phyloP scores from a whole-genome alignment of 2,113 vertebrate genomes.

The Bubo blakistoni region DNA sequence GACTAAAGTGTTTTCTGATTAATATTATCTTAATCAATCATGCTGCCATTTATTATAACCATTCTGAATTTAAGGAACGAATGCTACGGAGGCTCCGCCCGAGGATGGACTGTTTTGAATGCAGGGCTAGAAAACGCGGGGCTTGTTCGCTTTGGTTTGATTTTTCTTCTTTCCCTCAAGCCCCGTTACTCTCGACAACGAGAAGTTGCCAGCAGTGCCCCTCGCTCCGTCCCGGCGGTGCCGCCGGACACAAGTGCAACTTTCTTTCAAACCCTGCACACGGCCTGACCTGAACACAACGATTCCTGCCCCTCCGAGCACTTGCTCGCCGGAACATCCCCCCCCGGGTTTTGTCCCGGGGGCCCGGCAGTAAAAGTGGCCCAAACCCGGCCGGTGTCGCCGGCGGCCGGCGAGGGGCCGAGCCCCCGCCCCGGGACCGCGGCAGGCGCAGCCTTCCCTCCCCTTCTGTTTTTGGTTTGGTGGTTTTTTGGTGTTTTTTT shows the following conservation, averaged over 20 bases:
- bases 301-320: background rate
- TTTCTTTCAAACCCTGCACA: background rate
- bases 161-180: background rate
- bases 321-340: background rate
- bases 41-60: background rate
- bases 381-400: background rate
- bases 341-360: background rate
- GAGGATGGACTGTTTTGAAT: background rate
- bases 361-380: background rate
- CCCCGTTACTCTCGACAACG: background rate
- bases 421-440: background rate
- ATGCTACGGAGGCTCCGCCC: background rate
- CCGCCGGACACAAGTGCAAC: background rate
- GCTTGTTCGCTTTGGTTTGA: background rate
- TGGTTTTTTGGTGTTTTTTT: background rate
- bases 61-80: background rate
- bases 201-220: background rate
- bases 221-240: background rate
- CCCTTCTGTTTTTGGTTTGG: rapidly evolving
- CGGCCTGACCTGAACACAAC: background rate
- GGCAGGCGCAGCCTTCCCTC: background rate
- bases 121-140: background rate
- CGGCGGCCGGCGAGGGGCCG: background rate
- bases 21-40: conserved; percentile 59
- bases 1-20: conserved; percentile 58